Evolutionary conservation across 2,888 invertebrate genomes (phyloP), one percentile per base, ranked within the genome.

Genomic region (Troilus luridus): DNA sequence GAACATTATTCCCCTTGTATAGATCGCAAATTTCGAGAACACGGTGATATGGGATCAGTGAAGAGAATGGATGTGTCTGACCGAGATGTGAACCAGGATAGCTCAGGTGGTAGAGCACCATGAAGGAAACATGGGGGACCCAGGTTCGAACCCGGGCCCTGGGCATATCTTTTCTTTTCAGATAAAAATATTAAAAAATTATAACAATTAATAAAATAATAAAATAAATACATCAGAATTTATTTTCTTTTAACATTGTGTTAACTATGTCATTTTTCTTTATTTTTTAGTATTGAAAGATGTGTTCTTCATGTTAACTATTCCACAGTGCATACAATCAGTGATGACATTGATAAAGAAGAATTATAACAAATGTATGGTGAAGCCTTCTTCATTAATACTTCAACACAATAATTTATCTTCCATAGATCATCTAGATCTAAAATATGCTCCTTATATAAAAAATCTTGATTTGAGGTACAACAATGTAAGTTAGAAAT

Each of bases 261-360:
- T 88, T 60, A 8, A 88, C 59, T 88, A 19, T 58, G 9, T 88
- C 17, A 59, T 88, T 59, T 59, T 58, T 24, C 12, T 56, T 59
- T 88, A n/a, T 9, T 21, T 67, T 72, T 58, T 27, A 90, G 90
- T 59, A 2, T 59, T 90, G 24, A 90, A 90, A 77, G 90, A 90
- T 58, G 58, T 90, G 19, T 90, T 56, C 56, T 90, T 90, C 12
- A 17, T 21, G 2, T 56, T 90, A 60, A 81, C 64, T 17, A n/a
- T 90, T 59, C 77, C 90, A 21, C 90, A 90, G 56, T 90, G 90
- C 54, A 77, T 90, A 27, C 56, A 90, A 27, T 72, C 67, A 14
- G n/a, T 81, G 58, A 54, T 90, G 58, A 17, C 8, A 9, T 58
- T 59, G 21, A 90, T 77, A 12, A 81, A 41, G 41, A 77, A 58